A percentile compares a stretch with the other conserved stretches of the same genome.
These are phyloP conservation scores for Ecdyonurus torrentis DNA, from an alignment of 2,888 invertebrate genomes.

Conservation along the genomic window DNA sequence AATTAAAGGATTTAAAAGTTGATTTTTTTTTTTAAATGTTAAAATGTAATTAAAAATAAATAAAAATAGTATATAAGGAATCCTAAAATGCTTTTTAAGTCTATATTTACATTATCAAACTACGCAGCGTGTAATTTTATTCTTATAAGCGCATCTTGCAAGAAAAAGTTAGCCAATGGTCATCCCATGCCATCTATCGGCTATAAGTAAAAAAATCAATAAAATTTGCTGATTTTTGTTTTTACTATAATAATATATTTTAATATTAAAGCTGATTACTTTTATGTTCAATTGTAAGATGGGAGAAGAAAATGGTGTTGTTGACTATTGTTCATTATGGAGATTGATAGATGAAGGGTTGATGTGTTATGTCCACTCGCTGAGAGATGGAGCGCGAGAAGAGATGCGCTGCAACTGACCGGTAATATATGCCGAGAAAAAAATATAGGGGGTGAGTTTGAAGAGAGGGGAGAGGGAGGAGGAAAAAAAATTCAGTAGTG, in stretches of 20 bases:
- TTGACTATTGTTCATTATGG: neutral
- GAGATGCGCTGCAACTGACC: neutral
- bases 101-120: no score
- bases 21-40: no score
- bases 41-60: no score
- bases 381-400: neutral
- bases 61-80: no score
- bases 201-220: neutral
- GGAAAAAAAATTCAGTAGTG: neutral
- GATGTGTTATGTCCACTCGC: neutral
- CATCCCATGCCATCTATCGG: neutral
- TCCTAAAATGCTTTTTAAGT: no score
- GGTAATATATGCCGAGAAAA: neutral
- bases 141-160: no score
- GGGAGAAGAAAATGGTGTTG: neutral
- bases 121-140: no score
- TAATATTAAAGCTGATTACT: no score
- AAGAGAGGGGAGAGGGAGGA: neutral
- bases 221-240: neutral
- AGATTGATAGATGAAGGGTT: neutral
- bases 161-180: neutral
- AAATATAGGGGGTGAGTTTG: neutral
- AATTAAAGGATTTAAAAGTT: no score
- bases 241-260: no score
- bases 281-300: no score